Conservation (phyloP, 2,113 vertebrate genomes). For the Callaeas wilsoni region DNA sequence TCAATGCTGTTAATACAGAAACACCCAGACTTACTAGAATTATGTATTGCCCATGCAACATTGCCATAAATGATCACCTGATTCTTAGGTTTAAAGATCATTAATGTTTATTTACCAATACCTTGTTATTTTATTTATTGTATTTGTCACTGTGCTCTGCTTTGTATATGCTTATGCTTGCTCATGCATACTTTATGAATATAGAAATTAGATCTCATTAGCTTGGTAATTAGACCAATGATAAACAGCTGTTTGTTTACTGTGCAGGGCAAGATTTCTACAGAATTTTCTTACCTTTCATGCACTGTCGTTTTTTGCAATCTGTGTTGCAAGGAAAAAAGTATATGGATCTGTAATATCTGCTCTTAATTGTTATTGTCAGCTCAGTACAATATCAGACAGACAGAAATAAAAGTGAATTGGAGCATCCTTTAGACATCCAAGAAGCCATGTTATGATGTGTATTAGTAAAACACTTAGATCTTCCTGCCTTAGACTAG, state of each 20-base stretch:
- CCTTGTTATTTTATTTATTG: slow-evolving; percentile 84
- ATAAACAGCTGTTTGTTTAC: slow-evolving; percentile 87
- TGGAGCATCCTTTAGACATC: neutral
- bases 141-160: slow-evolving; percentile 79
- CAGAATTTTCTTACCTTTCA: slow-evolving; percentile 69
- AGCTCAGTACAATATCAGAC: neutral
- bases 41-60: neutral
- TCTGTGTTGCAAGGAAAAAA: slow-evolving; percentile 8
- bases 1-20: neutral
- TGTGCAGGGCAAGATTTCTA: slow-evolving; percentile 70
- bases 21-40: neutral
- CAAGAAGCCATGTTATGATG: neutral
- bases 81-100: slow-evolving; percentile 50
- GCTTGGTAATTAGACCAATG: slow-evolving; percentile 89
- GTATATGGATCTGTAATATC: neutral
- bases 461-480: neutral
- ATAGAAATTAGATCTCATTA: slow-evolving; percentile 94
- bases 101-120: slow-evolving; percentile 78
- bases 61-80: neutral
- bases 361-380: slow-evolving; percentile 49
- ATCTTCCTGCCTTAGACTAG: neutral
- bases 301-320: slow-evolving; percentile 51
- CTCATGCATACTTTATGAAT: slow-evolving; percentile 86
- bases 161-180: slow-evolving; percentile 76
- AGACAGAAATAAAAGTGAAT: neutral